Evolutionary conservation across 1,140 invertebrate species (phyloP), one percentile per base, ranked within the genome.

Genomic region (Bombus waltoni): DNA sequence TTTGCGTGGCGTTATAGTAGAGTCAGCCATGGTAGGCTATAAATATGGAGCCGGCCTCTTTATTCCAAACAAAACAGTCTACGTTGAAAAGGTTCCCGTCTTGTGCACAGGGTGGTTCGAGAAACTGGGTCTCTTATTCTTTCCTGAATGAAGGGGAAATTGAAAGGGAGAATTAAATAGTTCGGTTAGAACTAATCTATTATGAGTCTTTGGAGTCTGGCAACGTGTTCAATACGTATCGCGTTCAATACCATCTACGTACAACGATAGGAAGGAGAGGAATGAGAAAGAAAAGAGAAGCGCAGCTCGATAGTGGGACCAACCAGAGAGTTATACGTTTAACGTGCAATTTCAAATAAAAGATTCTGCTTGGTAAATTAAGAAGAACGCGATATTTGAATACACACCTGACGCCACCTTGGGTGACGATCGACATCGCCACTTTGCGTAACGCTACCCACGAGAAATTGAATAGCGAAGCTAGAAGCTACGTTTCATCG

Each of bases 11-110:
- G 38, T n/a, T 77, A 28, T 8, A 57, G 38, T 77, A 57, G 57
- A 57, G 57, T 62, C 25, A 77, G 42, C 32, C 40, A 32, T 57
- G 65, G 25, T n/a, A 53, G n/a, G 74, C 74, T 83, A 83, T 78
- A 78, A 78, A 83, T 83, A 83, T n/a, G 28, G 35, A 59, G 75
- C 22, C 40, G 65, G 38, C 82, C 74, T 76, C 80, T 65, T 82
- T 76, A 40, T 47, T 71, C 13, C 25, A 40, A 78, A 83, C 82
- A 59, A 79, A 79, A 68, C 62, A 38, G 11, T 6, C n/a, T 57
- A 38, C 74, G 62, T 42, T 82, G 47, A 47, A 70, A 75, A 70
- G 65, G 73, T 59, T 47, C 35, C 40, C 65, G 18, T 35, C 65
- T 42, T 77, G 35, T 42, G 32, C 62, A 57, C 32, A 9, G 65